A percentile compares a stretch with the other conserved stretches of the same genome.
These are phyloP conservation scores for Habropoda laboriosa DNA, from an alignment of 1,140 invertebrate genomes.

Conservation along the genomic window DNA sequence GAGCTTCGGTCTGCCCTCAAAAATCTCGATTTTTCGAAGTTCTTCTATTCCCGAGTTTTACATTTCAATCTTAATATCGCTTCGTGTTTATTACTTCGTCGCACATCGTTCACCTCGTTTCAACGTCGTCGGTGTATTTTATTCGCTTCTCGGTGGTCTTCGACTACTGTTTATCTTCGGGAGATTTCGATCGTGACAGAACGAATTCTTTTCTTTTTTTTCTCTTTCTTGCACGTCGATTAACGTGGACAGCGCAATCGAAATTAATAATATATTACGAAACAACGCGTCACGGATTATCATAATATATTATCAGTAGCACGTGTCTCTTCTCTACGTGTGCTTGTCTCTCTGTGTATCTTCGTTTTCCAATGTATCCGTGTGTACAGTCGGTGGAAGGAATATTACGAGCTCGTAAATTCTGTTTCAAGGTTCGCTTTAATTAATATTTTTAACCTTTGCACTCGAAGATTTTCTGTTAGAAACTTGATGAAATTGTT, in stretches of 20 bases:
- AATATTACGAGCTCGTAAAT: too few species aligned
- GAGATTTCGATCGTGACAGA: constrained; percentile 53
- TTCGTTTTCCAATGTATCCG: neutral
- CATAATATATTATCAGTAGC: constrained; percentile 34
- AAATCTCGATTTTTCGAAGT: neutral
- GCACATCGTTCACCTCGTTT: neutral
- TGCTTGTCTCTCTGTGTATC: neutral
- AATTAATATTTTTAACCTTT: too few species aligned
- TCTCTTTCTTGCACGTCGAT: neutral
- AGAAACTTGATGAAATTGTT: too few species aligned
- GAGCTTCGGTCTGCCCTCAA: constrained; percentile 8
- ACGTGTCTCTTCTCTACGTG: too few species aligned
- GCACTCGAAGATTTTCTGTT: too few species aligned
- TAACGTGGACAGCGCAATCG: neutral
- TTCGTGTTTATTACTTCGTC: neutral
- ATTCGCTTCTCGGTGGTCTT: constrained; percentile 26
- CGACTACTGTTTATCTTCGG: constrained; percentile 64
- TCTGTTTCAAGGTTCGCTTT: too few species aligned
- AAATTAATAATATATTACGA: constrained; percentile 47
- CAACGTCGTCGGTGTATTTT: constrained; percentile 33
- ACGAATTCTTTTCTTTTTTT: too few species aligned
- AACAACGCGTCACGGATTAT: constrained; percentile 21
- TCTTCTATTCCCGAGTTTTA: too few species aligned
- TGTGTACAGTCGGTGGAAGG: neutral
- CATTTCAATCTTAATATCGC: neutral